Base-by-base conservation (phyloP, 1,140 invertebrate genomes). In the Aphis craccivora region DNA sequence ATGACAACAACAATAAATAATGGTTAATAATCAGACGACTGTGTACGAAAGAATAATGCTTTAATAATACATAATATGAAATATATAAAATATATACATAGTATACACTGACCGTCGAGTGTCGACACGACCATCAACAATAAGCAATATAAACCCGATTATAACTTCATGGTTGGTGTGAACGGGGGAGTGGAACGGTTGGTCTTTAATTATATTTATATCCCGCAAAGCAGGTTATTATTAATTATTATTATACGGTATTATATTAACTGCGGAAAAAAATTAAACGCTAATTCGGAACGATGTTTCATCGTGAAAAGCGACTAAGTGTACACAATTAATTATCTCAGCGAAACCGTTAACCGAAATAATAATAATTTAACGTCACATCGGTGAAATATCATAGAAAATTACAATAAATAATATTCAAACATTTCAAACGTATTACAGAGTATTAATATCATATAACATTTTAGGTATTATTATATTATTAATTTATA, bases 1-100 rank as follows among this genome's bases (percentile, higher is more conserved):
- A 86, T 87, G 43, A 87, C 86, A n/a, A 87, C 20, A 87, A 51
- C 45, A 87, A 87, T 87, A 48, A 87, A 48, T 87, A n/a, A 37
- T 23, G 7, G 6, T 37, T 37, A 37, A 48, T 48, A 86, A 40
- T 45, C 40, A 23, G 30, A 51, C 86, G 43, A 87, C 25, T n/a
- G 60, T 67, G n/a, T n/a, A 14, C 9, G 30, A 67, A 67, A 67
- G 30, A n/a, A 67, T 30, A 86, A 86, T 43, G 43, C 30, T 23
- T 40, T 86, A 40, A 86, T 86, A 86, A 30, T 86, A 30, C n/a
- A 86, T 45, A 45, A 86, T 86, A 86, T 86, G 14, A 51, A 86
- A 25, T 43, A 45, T 18, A 67, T n/a, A 51, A 51, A 51, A 51
- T 67, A 67, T 67, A 45, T 45, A 45, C 7, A 11, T 25, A 86